Evolutionary conservation across 2,797 vertebrate genomes (phyloP).

Genomic region (Eutrigla gurnardus): DNA sequence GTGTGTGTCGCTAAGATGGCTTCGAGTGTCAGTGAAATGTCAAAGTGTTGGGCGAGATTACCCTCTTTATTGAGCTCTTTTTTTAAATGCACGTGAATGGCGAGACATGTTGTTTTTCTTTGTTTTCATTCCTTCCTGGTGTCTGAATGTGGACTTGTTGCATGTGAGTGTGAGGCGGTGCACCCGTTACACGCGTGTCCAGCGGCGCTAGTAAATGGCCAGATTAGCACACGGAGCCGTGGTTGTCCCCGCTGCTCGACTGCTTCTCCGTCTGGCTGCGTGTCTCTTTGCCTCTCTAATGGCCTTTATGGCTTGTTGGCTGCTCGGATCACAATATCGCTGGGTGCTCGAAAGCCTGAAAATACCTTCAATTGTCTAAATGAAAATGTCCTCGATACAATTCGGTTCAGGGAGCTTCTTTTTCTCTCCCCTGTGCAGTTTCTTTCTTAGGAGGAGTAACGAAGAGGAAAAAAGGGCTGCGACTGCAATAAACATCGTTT

Average conservation of each 20-base stretch:
- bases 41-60: conserved; percentile 54
- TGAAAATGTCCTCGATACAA: conserved; percentile 57
- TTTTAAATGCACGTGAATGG: background rate
- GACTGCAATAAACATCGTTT: conserved; percentile 44
- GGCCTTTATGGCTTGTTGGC: conserved; percentile 63
- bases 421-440: conserved; percentile 15
- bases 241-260: conserved; percentile 61
- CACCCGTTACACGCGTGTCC: background rate
- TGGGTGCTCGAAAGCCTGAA: conserved; percentile 48
- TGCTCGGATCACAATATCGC: conserved; percentile 56
- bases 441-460: conserved; percentile 40
- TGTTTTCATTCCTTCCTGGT: conserved; percentile 20
- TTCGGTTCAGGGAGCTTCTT: conserved; percentile 38
- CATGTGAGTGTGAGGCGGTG: background rate
- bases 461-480: conserved; percentile 16
- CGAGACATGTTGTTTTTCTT: conserved; percentile 8
- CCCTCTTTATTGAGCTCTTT: conserved; percentile 41
- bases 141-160: conserved; percentile 12
- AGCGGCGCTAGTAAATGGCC: conserved; percentile 7
- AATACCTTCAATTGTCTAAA: conserved; percentile 62
- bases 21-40: conserved; percentile 57
- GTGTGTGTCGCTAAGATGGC: conserved; percentile 37
- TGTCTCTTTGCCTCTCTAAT: conserved; percentile 62
- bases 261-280: conserved; percentile 57
- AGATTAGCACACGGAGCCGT: conserved; percentile 53